These are phyloP conservation scores for Carapus acus DNA, from an alignment of 2,797 vertebrate genomes.

Conservation along the genomic window DNA sequence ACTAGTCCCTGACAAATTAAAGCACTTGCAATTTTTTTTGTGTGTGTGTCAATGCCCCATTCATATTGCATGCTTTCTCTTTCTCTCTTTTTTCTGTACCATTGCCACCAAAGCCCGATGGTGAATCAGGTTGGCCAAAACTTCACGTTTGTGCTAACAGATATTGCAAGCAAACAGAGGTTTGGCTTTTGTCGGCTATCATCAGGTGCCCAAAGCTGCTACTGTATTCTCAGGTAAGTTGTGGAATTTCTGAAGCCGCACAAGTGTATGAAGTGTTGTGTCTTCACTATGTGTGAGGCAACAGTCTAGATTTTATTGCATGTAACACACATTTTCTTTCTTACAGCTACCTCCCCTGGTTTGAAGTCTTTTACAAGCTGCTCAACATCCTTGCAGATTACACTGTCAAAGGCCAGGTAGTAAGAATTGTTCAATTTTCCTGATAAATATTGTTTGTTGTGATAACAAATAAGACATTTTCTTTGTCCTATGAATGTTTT, in stretches of 20 bases:
- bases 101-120: slow-evolving; percentile 31
- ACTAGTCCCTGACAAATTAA: too few species aligned
- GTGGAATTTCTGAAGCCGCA: background rate
- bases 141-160: slow-evolving; percentile 68
- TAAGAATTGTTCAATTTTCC: background rate
- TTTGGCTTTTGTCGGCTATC: slow-evolving; percentile 70
- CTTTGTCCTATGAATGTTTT: too few species aligned
- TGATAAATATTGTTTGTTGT: too few species aligned
- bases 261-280: too few species aligned
- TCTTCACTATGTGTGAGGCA: too few species aligned
- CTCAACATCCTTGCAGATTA: slow-evolving; percentile 94
- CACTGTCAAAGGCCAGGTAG: slow-evolving; percentile 90
- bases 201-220: slow-evolving; percentile 63
- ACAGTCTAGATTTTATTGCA: too few species aligned
- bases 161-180: slow-evolving; percentile 67
- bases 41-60: too few species aligned
- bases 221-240: slow-evolving; percentile 64
- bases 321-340: slow-evolving; percentile 28
- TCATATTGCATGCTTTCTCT: too few species aligned
- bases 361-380: slow-evolving; percentile 97
- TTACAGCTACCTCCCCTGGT: slow-evolving; percentile 94
- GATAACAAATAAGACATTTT: too few species aligned
- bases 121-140: slow-evolving; percentile 62
- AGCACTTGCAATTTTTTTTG: too few species aligned
- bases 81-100: background rate